Conservation (phyloP, 2,797 vertebrate species). For the Parauchenoglanis punctatus region DNA sequence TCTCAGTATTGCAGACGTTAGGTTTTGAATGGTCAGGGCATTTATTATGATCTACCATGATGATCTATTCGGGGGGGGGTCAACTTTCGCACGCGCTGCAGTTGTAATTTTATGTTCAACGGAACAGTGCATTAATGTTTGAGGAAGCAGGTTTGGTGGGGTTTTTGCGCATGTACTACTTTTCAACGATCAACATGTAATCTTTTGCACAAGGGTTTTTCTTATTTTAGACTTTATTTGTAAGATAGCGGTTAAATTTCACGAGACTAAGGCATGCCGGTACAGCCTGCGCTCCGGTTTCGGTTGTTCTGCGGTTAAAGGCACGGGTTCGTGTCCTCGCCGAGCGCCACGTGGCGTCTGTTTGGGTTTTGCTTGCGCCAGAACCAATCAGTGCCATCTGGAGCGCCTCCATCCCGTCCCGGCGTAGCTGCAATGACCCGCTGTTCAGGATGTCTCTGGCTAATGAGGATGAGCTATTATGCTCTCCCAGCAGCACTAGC, state of each 20-base stretch:
- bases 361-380: not conserved
- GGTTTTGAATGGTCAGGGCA: not conserved
- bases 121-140: too few species aligned
- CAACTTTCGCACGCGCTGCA: not conserved
- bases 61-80: not conserved
- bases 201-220: not conserved
- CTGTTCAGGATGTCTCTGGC: slow-evolving; percentile 38
- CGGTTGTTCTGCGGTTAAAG: too few species aligned
- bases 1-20: not conserved
- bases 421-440: slow-evolving; percentile 14
- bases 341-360: not conserved
- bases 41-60: not conserved
- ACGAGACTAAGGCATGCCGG: not conserved
- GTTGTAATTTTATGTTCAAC: too few species aligned
- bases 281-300: not conserved
- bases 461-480: slow-evolving; percentile 41
- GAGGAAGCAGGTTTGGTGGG: not conserved
- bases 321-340: not conserved
- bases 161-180: not conserved
- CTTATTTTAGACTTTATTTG: not conserved
- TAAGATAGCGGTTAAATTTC: not conserved
- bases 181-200: too few species aligned
- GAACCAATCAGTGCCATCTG: not conserved
- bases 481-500: slow-evolving; percentile 3
- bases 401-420: not conserved